phyloP scores from a whole-genome alignment of 2,797 vertebrate species.

The Myiothlypis chrysogaster region DNA sequence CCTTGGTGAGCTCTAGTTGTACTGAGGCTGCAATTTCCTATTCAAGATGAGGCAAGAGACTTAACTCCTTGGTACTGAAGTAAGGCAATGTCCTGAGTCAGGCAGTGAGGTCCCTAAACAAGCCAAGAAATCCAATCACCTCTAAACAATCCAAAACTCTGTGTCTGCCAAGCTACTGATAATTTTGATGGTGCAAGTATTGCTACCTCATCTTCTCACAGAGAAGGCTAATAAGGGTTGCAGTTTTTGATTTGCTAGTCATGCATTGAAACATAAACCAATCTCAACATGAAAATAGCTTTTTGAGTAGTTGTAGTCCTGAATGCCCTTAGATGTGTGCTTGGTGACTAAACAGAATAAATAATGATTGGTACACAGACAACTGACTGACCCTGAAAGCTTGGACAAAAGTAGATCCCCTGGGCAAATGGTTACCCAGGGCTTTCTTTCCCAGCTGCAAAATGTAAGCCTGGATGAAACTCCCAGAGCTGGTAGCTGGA shows the following conservation, averaged over 20 bases:
- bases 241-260: background rate
- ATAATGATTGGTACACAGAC: background rate
- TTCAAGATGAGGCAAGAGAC: background rate
- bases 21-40: background rate
- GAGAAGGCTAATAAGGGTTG: background rate
- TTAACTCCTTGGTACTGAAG: background rate
- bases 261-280: background rate
- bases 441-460: background rate
- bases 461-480: background rate
- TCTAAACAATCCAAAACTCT: background rate
- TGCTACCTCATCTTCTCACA: background rate
- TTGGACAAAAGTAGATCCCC: background rate
- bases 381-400: background rate
- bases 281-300: background rate
- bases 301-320: background rate
- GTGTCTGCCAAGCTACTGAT: background rate
- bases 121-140: background rate
- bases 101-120: fast-evolving
- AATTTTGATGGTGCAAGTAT: background rate
- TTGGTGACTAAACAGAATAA: background rate
- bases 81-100: background rate
- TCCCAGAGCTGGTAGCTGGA: background rate
- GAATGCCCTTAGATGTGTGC: background rate
- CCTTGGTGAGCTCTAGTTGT: background rate
- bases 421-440: background rate